Evolutionary conservation across 1,140 invertebrate species (phyloP).

Genomic region (Achroia grisella): DNA sequence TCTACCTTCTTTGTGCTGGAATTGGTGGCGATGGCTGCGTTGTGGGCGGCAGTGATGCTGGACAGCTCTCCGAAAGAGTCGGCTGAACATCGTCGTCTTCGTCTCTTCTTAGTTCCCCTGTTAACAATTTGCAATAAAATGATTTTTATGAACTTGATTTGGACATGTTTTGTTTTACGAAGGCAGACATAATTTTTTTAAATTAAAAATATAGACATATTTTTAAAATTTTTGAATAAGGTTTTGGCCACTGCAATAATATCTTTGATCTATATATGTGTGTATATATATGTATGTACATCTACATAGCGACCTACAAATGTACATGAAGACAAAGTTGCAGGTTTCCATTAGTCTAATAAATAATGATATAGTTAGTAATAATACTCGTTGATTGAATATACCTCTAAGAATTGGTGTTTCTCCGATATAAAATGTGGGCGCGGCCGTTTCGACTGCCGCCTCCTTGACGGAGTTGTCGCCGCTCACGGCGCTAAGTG

Average conservation of each 20-base stretch:
- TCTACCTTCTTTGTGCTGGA: conserved; percentile 62
- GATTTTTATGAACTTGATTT: no score
- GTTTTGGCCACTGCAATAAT: no score
- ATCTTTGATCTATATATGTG: no score
- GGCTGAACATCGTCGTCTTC: conserved; percentile 41
- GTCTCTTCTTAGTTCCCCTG: conserved; percentile 39
- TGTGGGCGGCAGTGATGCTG: conserved; percentile 51
- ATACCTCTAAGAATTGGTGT: conserved; percentile 65
- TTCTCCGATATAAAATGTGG: conserved; percentile 70
- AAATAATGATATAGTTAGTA: no score
- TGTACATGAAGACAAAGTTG: no score
- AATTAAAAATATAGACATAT: no score
- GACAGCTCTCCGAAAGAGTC: conserved; percentile 52
- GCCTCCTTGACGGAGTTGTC: conserved; percentile 62
- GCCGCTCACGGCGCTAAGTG: conserved; percentile 59
- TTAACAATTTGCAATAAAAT: background rate
- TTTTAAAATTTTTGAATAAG: no score
- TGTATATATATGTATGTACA: no score
- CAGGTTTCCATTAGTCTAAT: no score
- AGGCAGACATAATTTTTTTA: no score
- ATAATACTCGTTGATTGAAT: background rate
- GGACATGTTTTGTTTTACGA: no score
- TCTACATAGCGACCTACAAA: no score
- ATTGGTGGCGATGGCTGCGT: conserved; percentile 50
- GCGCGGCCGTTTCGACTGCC: conserved; percentile 45